A percentile compares a stretch with the other conserved stretches of the same genome.
These are phyloP conservation scores for Propithecus perrieri DNA, from an alignment of 2,797 vertebrate genomes.

Conservation along the genomic window DNA sequence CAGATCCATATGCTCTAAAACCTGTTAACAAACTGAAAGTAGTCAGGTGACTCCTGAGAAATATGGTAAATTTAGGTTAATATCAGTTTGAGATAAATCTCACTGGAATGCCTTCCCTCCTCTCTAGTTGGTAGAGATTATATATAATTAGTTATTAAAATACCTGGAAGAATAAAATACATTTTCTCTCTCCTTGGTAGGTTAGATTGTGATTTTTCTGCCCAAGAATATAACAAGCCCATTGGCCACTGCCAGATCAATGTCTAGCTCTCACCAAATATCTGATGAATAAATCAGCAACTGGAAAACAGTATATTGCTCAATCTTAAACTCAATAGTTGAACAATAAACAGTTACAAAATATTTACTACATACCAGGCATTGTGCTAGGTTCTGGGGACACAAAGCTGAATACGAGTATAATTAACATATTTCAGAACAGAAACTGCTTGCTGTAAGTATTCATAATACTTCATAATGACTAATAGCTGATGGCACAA, in stretches of 20 bases:
- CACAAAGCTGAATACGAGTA: not conserved
- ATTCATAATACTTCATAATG: not conserved
- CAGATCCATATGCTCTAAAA: conserved; percentile 15
- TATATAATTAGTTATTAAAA: not conserved
- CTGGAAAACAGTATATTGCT: not conserved
- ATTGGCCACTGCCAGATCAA: not conserved
- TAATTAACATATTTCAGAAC: not conserved
- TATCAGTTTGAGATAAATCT: not conserved
- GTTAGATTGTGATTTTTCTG: not conserved
- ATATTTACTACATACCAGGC: not conserved
- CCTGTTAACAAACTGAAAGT: not conserved
- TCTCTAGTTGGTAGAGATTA: not conserved
- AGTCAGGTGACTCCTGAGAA: not conserved
- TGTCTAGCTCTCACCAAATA: not conserved
- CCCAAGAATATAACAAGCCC: not conserved
- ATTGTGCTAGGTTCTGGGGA: not conserved
- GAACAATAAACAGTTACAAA: not conserved
- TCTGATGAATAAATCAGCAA: not conserved
- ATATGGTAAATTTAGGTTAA: not conserved
- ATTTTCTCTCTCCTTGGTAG: not conserved
- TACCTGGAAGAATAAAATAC: not conserved
- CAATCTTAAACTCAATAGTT: not conserved
- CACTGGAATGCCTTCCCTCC: not conserved
- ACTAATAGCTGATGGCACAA: not conserved
- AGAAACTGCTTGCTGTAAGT: not conserved